A percentile compares a stretch with the other conserved stretches of the same genome.
These are phyloP conservation scores for Hoplostethus atlanticus DNA, from an alignment of 2,797 vertebrate species.

Conservation along the genomic window DNA sequence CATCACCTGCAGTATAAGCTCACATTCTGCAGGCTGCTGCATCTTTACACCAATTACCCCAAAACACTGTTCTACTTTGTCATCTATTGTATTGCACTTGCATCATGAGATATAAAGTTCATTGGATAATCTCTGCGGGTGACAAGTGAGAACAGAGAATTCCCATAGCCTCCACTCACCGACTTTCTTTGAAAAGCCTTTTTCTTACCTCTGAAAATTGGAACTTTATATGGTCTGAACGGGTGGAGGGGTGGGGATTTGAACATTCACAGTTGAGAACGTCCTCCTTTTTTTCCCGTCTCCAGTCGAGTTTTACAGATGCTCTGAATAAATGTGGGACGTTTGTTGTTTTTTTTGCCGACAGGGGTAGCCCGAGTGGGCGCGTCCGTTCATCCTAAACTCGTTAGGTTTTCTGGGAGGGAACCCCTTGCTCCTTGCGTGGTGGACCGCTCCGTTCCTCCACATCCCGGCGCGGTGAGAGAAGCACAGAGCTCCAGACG, in stretches of 20 bases:
- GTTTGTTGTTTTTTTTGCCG: rapidly evolving
- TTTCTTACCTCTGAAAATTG: slow-evolving; percentile 64
- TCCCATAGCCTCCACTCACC: slow-evolving; percentile 20
- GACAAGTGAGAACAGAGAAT: slow-evolving; percentile 28
- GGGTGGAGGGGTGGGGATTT: slow-evolving; percentile 32
- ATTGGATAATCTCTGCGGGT: slow-evolving; percentile 23
- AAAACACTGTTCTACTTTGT: slow-evolving; percentile 3
- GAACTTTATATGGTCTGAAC: slow-evolving; percentile 50
- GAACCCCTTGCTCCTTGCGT: slow-evolving; percentile 49
- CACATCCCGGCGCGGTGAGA: slow-evolving; percentile 63
- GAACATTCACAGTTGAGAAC: not conserved
- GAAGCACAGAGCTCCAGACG: slow-evolving; percentile 59
- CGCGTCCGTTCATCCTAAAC: not conserved
- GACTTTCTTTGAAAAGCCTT: slow-evolving; percentile 47
- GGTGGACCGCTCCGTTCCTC: slow-evolving; percentile 77
- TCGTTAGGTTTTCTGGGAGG: rapidly evolving
- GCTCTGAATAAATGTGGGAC: not conserved
- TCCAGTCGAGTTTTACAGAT: not conserved
- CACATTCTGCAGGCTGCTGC: not conserved
- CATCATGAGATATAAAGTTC: not conserved
- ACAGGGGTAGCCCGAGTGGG: not conserved
- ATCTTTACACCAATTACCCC: slow-evolving; percentile 1
- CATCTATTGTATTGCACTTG: slow-evolving; percentile 15
- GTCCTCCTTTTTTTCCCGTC: rapidly evolving
- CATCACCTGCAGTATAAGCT: no score